phyloP scores from a whole-genome alignment of 2,797 vertebrate genomes.

The Smutsia gigantea region DNA sequence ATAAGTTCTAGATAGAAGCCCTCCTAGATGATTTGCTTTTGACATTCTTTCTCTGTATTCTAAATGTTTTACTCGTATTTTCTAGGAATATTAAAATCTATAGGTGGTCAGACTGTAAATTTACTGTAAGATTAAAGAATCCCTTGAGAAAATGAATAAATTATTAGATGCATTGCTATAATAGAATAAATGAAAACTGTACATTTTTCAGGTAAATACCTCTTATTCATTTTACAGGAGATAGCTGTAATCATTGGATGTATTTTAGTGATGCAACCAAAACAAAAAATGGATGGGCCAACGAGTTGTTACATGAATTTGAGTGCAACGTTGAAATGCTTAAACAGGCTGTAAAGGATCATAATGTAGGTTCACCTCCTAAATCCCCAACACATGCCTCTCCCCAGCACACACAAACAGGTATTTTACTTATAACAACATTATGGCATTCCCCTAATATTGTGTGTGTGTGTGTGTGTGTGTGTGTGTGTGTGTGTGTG shows the following conservation, averaged over 20 bases:
- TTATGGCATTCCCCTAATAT: background rate
- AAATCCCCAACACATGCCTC: slow-evolving; percentile 88
- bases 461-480: background rate
- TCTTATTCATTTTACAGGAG: slow-evolving; percentile 87
- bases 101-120: background rate
- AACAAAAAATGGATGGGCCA: slow-evolving; percentile 93
- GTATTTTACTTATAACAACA: slow-evolving; percentile 78
- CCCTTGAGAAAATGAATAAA: slow-evolving; percentile 25
- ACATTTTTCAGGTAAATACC: slow-evolving; percentile 46
- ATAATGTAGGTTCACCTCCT: slow-evolving; percentile 82
- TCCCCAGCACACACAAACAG: slow-evolving; percentile 91
- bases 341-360: slow-evolving; percentile 92
- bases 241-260: slow-evolving; percentile 97
- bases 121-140: slow-evolving; percentile 1
- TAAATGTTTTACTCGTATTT: slow-evolving; percentile 25
- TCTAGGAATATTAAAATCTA: background rate
- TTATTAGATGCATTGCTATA: background rate
- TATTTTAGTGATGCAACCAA: slow-evolving; percentile 97
- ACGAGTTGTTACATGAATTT: slow-evolving; percentile 94
- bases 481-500: background rate
- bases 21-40: background rate
- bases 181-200: slow-evolving; percentile 29
- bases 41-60: background rate
- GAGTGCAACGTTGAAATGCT: slow-evolving; percentile 96
- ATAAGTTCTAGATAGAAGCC: background rate